Percentiles rank a stretch among this genome's conserved stretches.
Conservation (phyloP, 2,113 vertebrate genomes). For the Nansenia antarctica region DNA sequence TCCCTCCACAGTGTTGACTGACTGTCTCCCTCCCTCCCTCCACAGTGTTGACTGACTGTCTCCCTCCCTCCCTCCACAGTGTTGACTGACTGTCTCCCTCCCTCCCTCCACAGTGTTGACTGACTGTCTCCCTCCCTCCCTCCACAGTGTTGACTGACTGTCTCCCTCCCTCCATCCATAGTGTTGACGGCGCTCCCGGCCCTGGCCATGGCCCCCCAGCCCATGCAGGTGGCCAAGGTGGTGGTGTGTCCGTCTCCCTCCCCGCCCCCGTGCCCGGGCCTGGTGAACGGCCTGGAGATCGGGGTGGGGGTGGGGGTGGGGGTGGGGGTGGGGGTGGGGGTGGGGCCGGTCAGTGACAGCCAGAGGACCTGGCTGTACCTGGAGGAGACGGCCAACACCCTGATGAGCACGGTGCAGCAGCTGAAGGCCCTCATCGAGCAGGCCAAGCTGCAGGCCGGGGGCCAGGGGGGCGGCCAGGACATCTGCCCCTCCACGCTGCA, state of each 20-base stretch:
- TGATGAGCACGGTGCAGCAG: conserved; percentile 90
- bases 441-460: conserved; percentile 75
- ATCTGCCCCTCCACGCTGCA: conserved; percentile 44
- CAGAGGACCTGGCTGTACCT: conserved; percentile 90
- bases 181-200: conserved; percentile 89
- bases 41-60: no score
- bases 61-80: no score
- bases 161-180: conserved; percentile 33
- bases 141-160: no score
- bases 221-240: conserved; percentile 79
- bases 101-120: no score
- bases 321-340: neutral
- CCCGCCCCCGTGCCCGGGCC: conserved; percentile 41
- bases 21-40: no score
- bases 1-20: no score
- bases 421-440: conserved; percentile 91
- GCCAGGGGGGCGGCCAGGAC: conserved; percentile 51
- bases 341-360: conserved; percentile 30
- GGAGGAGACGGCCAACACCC: conserved; percentile 90
- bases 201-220: conserved; percentile 81
- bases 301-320: conserved; percentile 37
- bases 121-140: neutral
- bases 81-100: no score
- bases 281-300: conserved; percentile 82
- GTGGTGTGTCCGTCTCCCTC: conserved; percentile 49